A percentile compares a stretch with the other conserved stretches of the same genome.
These are phyloP conservation scores for Cyclophora punctaria DNA, from an alignment of 2,888 invertebrate genomes.

Conservation along the genomic window DNA sequence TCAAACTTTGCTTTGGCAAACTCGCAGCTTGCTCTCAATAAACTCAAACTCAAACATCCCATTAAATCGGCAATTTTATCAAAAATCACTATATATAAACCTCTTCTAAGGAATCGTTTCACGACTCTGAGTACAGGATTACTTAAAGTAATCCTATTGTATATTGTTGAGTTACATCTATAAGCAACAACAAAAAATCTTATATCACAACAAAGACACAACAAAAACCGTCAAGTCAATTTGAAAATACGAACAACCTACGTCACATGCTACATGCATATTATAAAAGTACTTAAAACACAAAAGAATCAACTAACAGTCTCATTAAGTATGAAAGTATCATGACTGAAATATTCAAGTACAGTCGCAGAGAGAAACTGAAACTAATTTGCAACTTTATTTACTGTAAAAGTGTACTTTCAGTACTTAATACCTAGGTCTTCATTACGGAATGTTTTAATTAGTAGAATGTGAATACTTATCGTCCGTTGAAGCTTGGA, in stretches of 20 bases:
- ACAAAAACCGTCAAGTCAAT: background rate
- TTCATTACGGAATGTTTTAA: constrained; percentile 52
- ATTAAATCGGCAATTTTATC: no score
- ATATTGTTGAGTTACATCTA: no score
- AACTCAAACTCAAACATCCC: no score
- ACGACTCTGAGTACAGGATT: no score
- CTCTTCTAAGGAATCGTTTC: no score
- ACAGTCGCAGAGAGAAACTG: constrained; percentile 33
- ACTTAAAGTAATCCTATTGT: no score
- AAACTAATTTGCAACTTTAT: constrained; percentile 53
- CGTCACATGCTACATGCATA: constrained; percentile 14
- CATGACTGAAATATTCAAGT: constrained; percentile 33
- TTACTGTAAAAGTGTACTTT: constrained; percentile 41
- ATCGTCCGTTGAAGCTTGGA: constrained; percentile 45
- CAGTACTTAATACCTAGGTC: constrained; percentile 25
- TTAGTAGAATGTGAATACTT: constrained; percentile 60
- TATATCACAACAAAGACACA: background rate
- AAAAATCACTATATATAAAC: no score
- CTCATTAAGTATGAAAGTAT: constrained; percentile 41
- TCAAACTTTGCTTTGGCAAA: no score
- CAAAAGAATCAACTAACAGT: constrained; percentile 25
- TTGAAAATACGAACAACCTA: background rate
- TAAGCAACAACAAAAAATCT: background rate
- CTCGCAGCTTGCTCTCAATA: no score
- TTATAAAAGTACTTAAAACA: constrained; percentile 20